Base-by-base conservation (phyloP, 2,888 invertebrate species). In the Eupithecia insigniata region DNA sequence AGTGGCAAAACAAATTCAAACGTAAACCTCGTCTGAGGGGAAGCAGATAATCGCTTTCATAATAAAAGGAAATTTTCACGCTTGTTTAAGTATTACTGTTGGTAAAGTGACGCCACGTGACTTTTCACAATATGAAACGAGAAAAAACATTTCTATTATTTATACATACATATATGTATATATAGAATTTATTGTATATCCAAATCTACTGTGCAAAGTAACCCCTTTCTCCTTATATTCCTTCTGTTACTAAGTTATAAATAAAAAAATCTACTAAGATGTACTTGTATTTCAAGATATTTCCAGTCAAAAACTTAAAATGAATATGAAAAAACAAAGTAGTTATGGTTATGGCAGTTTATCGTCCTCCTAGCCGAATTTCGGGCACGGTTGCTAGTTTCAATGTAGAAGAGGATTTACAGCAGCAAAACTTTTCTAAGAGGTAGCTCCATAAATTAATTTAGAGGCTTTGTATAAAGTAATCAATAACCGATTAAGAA, bases 401-500 rank as follows among this genome's bases (percentile, higher is more conserved):
- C 18, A 43, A 43, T 16, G 0, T 4, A 14, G 14, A 39, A 39
- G 39, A 39, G 39, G 3, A 39, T 39, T 39, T 14, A 12, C 10
- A 22, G 22, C 6, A 64, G 36, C 60, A 18, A 16, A 36, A 64
- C 36, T 36, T 64, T 16, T 10, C 7, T 6, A 22, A 22, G 36
- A 34, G 5, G 36, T 16, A 26, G 22, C 64, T n/a, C 64, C 64
- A 14, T 46, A 43, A 66, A 69, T 69, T 69, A 69, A 66, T 72
- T 66, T 55, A n/a, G 64, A 30, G 55, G 69, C 66, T 62, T 69
- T 69, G 69, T 69, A 36, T 72, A 32, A 36, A 61, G 66, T 67
- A 69, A 72, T 69, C 72, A 69, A 72, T 72, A 72, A 72, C 66
- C 72, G 66, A 72, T 72, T 69, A 69, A 62, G 69, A 64, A 64